Base-by-base conservation (phyloP, 2,113 vertebrate genomes). In the Synchiropus splendidus region DNA sequence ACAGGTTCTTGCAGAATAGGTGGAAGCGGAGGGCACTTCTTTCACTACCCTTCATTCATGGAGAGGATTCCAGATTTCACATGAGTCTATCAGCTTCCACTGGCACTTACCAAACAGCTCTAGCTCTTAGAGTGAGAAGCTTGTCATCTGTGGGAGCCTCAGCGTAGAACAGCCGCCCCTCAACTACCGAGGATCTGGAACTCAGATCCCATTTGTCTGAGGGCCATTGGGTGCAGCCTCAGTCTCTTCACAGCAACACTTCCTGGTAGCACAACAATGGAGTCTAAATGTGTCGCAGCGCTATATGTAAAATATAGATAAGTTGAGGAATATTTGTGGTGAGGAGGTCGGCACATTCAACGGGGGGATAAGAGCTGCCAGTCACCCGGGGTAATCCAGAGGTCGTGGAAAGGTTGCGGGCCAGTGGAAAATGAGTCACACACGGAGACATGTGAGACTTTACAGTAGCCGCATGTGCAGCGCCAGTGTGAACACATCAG, bases 341-440 rank as follows among this genome's bases (percentile, higher is more conserved):
- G 17, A 12, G 31, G 12, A 2, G 2, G 49, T 3, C 14, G 14
- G 41, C 37, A 39, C 31, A 59, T 43, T 16, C 36, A 64, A 51
- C 18, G 42, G 48, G 38, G 17, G 51, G 54, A 69, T 68, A 52
- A 47, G 52, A 53, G 42, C 42, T 54, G 64, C 43, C 60, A 48
- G 13, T 72, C 58, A 45, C 56, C 42, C 59, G 31, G 32, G 35
- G 6, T 72, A 73, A 73, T 74, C 70, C 47, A 66, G 50, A 70
- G 67, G 64, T 65, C 57, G 67, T 46, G 18, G 18, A 54, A 54
- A 62, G 48, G 18, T 52, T 54, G 52, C 61, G 30, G 38, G 54
- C 46, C 50, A 51, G 40, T 64, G 72, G 77, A 78, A 80, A 74
- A 72, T 75, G 73, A 79, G 63, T 79, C 70, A 68, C 57, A 61